Percentiles rank a stretch among this genome's conserved stretches.
phyloP scores from a whole-genome alignment of 2,113 vertebrate species.

The Microtus montanus region DNA sequence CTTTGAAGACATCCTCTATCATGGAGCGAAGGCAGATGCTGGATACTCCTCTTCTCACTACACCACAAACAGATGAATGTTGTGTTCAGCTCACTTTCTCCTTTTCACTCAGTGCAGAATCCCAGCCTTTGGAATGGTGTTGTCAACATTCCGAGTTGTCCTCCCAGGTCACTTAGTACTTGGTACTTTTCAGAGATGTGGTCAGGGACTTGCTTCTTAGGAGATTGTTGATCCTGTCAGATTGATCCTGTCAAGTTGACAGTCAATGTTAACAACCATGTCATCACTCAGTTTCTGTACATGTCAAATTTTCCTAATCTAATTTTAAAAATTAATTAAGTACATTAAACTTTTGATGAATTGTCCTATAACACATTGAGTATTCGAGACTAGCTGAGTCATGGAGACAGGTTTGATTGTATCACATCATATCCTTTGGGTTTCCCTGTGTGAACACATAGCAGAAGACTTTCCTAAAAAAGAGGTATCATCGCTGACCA shows the following conservation, averaged over 20 bases:
- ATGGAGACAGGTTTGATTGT: background rate
- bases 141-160: too few species aligned
- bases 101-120: background rate
- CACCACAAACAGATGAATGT: background rate
- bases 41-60: background rate
- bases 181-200: background rate
- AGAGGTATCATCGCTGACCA: fast-evolving
- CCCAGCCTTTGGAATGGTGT: background rate
- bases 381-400: background rate
- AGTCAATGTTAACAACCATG: background rate
- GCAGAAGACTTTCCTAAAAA: background rate
- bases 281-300: background rate
- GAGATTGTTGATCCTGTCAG: background rate
- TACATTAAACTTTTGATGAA: background rate
- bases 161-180: too few species aligned
- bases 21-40: fast-evolving
- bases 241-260: background rate
- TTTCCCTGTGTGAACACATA: background rate
- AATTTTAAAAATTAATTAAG: background rate
- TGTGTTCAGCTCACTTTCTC: background rate
- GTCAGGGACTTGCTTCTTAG: background rate
- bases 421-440: background rate
- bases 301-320: background rate
- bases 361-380: background rate
- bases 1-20: background rate